Conservation (phyloP, 1,140 invertebrate genomes). For the Caerostris extrusa region DNA sequence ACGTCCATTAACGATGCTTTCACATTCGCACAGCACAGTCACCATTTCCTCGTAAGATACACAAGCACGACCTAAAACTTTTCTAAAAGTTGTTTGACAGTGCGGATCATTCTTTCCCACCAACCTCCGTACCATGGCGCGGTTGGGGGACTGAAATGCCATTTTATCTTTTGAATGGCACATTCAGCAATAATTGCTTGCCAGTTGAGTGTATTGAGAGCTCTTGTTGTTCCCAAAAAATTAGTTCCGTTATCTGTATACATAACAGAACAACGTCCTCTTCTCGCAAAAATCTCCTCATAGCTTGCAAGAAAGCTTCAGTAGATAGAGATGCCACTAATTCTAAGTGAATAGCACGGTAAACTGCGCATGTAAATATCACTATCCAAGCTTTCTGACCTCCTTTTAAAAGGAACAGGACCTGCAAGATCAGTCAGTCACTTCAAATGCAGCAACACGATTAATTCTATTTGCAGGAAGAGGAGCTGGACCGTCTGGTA, state of each 20-base stretch:
- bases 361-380: constrained; percentile 49
- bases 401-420: constrained; percentile 41
- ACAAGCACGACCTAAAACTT: background rate
- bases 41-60: constrained; percentile 44
- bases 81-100: constrained; percentile 43
- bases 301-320: constrained; percentile 80
- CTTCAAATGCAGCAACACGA: constrained; percentile 36
- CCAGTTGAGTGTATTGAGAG: constrained; percentile 30
- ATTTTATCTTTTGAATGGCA: constrained; percentile 25
- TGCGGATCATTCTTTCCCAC: constrained; percentile 37
- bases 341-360: constrained; percentile 80
- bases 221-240: constrained; percentile 79
- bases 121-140: constrained; percentile 36
- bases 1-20: constrained; percentile 17
- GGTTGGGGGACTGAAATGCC: constrained; percentile 13
- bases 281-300: constrained; percentile 81
- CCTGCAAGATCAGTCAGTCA: constrained; percentile 57
- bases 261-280: constrained; percentile 79
- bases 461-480: constrained; percentile 25
- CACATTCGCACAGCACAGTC: background rate
- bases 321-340: constrained; percentile 80
- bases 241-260: constrained; percentile 81
- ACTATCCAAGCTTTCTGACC: constrained; percentile 57
- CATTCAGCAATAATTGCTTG: background rate
- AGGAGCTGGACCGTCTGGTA: background rate